A percentile compares a stretch with the other conserved stretches of the same genome.
Conservation (phyloP, 2,888 invertebrate genomes). For the Andrena praecox region DNA sequence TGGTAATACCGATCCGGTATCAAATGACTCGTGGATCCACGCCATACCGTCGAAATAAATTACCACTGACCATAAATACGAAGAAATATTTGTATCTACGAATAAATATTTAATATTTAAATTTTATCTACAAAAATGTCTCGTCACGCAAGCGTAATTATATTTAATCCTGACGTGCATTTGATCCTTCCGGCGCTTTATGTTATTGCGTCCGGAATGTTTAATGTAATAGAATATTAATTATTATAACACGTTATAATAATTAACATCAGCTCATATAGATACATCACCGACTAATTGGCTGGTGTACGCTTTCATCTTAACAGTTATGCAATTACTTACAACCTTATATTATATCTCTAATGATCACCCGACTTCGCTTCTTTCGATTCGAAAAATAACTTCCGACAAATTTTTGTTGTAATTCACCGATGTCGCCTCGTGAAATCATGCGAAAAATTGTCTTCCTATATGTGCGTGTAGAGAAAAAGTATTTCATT, state of each 20-base stretch:
- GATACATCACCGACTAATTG: slow-evolving; percentile 35
- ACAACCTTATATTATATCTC: slow-evolving; percentile 27
- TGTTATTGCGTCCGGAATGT: slow-evolving; percentile 19
- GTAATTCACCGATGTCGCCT: background rate
- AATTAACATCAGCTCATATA: slow-evolving; percentile 46
- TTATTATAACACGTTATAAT: slow-evolving; percentile 34
- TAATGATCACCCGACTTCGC: slow-evolving; percentile 20
- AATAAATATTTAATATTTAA: slow-evolving; percentile 77
- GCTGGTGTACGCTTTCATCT: slow-evolving; percentile 24
- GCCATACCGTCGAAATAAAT: slow-evolving; percentile 47
- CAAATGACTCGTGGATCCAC: slow-evolving; percentile 34
- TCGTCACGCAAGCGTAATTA: slow-evolving; percentile 43
- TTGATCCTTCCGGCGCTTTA: slow-evolving; percentile 1
- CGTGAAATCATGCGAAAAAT: slow-evolving; percentile 5
- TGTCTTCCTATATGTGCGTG: slow-evolving; percentile 39
- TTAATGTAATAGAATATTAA: slow-evolving; percentile 11
- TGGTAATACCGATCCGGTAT: slow-evolving; percentile 76
- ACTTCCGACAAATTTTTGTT: slow-evolving; percentile 13
- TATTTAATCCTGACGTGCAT: slow-evolving; percentile 17
- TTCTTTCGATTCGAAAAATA: slow-evolving; percentile 19
- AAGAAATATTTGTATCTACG: slow-evolving; percentile 53
- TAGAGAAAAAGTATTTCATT: slow-evolving; percentile 35
- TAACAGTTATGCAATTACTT: slow-evolving; percentile 47
- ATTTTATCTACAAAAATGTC: slow-evolving; percentile 76
- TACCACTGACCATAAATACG: slow-evolving; percentile 67